Conservation (phyloP, 1,140 invertebrate species). For the Drosophila saltans region DNA sequence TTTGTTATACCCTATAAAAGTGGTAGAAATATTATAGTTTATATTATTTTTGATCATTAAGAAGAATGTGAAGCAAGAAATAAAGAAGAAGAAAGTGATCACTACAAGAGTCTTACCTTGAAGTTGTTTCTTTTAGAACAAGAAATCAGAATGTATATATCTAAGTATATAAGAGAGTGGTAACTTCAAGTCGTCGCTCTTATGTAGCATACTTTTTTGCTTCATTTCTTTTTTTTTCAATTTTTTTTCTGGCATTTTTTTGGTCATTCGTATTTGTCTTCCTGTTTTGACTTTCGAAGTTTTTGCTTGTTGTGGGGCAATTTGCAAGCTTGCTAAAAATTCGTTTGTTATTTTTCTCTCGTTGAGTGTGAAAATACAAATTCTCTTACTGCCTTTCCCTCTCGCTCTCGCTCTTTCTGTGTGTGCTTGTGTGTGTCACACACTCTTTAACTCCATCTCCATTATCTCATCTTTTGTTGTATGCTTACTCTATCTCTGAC, state of each 20-base stretch:
- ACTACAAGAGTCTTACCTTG: no score
- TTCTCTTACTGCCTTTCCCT: background rate
- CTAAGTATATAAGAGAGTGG: background rate
- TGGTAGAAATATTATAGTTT: no score
- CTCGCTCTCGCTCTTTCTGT: background rate
- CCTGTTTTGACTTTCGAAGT: conserved; percentile 49
- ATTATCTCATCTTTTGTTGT: no score
- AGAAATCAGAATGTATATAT: no score
- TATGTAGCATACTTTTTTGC: background rate
- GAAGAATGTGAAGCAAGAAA: no score
- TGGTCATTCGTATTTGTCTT: conserved; percentile 49
- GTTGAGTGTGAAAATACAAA: conserved; percentile 18
- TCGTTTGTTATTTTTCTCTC: conserved; percentile 15
- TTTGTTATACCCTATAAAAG: background rate
- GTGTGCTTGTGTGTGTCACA: background rate
- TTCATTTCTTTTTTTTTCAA: background rate
- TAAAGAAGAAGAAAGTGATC: no score
- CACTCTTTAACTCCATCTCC: no score
- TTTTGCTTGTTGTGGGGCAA: conserved; percentile 47
- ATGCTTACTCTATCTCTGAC: no score
- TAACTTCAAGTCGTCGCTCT: background rate
- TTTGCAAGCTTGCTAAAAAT: conserved; percentile 39
- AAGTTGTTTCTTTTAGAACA: no score
- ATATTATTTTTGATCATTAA: no score
- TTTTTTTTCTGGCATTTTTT: conserved; percentile 8